Conservation (phyloP, 2,113 vertebrate species). For the Gopherus flavomarginatus region DNA sequence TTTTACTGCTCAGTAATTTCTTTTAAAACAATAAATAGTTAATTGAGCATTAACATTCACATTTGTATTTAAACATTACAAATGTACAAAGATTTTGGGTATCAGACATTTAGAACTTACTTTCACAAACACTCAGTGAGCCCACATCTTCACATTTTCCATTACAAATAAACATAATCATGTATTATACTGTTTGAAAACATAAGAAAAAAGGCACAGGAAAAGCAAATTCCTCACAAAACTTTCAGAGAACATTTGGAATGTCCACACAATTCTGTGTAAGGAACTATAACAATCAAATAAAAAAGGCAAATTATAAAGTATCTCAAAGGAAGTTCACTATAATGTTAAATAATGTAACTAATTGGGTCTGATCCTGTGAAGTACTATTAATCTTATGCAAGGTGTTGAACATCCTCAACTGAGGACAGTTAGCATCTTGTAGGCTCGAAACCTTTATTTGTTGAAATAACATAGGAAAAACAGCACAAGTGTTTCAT, state of each 20-base stretch:
- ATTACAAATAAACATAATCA: not conserved
- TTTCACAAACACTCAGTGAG: conserved; percentile 20
- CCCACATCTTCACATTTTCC: not conserved
- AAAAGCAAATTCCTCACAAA: conserved; percentile 31
- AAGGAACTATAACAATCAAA: conserved; percentile 40
- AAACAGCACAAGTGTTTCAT: conserved; percentile 28
- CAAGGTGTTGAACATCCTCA: not conserved
- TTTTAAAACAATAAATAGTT: conserved; percentile 73
- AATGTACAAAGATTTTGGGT: conserved; percentile 74
- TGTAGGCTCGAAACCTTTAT: not conserved
- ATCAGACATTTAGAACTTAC: conserved; percentile 49
- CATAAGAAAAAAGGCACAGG: conserved; percentile 59
- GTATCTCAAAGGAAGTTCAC: not conserved
- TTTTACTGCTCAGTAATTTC: conserved; percentile 24
- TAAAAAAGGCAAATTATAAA: conserved; percentile 51
- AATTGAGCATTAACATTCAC: conserved; percentile 44
- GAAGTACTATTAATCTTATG: not conserved
- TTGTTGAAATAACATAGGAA: conserved; percentile 28
- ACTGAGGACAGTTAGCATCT: not conserved
- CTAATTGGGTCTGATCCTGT: not conserved
- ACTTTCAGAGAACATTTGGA: conserved; percentile 26
- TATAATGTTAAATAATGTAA: conserved; percentile 32
- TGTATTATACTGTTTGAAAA: not conserved
- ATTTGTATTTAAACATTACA: conserved; percentile 64
- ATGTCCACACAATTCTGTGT: not conserved